Percentiles rank a stretch among this genome's conserved stretches.
These are phyloP conservation scores for Trachelus iudaicus DNA, from an alignment of 2,888 invertebrate species.

Conservation along the genomic window DNA sequence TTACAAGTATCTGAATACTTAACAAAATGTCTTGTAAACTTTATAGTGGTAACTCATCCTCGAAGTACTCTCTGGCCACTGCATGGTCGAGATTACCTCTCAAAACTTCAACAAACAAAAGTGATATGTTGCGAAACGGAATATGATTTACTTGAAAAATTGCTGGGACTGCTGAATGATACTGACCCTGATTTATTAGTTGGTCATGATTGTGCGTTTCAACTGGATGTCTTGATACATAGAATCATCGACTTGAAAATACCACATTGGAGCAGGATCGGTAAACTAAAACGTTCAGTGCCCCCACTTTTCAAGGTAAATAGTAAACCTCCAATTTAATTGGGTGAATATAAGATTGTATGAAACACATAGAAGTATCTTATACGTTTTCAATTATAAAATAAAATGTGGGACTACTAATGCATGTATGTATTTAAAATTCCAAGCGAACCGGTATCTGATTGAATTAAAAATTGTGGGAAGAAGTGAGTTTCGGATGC, in stretches of 20 bases:
- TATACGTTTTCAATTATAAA: too few species aligned
- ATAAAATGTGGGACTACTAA: too few species aligned
- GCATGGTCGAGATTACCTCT: constrained; percentile 79
- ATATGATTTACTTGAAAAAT: constrained; percentile 84
- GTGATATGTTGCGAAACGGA: constrained; percentile 87
- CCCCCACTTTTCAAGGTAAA: constrained; percentile 58
- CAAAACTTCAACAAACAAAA: constrained; percentile 77
- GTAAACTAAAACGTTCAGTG: constrained; percentile 80
- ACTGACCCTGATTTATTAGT: constrained; percentile 94
- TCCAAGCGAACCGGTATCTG: too few species aligned
- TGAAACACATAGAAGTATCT: not conserved
- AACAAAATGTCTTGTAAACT: constrained; percentile 7
- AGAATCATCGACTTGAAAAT: constrained; percentile 81
- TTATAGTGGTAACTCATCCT: constrained; percentile 84
- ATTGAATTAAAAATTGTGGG: too few species aligned
- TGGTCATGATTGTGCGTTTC: constrained; percentile 93
- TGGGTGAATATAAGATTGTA: not conserved
- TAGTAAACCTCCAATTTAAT: constrained; percentile 10
- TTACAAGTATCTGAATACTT: constrained; percentile 6
- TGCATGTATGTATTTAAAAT: too few species aligned
- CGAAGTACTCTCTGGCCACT: constrained; percentile 83
- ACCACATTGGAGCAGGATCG: constrained; percentile 90
- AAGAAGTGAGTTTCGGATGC: not conserved
- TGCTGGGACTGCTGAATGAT: constrained; percentile 86
- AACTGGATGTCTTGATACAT: constrained; percentile 89